These are phyloP conservation scores for Euwallacea fornicatus DNA, from an alignment of 1,140 invertebrate genomes.

Conservation along the genomic window DNA sequence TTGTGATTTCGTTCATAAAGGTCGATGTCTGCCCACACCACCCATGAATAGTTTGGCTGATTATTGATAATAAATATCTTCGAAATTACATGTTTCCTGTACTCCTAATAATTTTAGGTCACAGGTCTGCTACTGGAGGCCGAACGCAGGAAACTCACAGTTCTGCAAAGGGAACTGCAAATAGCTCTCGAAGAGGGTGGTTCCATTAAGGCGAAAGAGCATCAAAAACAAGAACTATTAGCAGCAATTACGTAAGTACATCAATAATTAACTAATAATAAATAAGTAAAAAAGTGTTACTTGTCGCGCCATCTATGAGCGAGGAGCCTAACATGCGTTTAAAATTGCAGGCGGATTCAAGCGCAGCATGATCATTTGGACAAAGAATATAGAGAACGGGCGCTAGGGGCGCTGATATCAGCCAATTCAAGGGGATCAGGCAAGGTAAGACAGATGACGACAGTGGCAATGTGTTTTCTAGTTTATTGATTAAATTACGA, in stretches of 20 bases:
- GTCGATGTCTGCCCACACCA: neutral
- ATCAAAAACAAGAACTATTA: constrained; percentile 68
- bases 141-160: constrained; percentile 65
- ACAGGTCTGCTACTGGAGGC: constrained; percentile 69
- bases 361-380: constrained; percentile 72
- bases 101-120: constrained; percentile 57
- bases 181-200: constrained; percentile 64
- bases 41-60: neutral
- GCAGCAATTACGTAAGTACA: constrained; percentile 68
- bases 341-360: constrained; percentile 67
- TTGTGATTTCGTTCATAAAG: neutral
- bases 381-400: constrained; percentile 69
- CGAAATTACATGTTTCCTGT: too few relatives aligned
- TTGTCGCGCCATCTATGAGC: constrained; percentile 22
- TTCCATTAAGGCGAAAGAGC: constrained; percentile 68
- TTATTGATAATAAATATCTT: too few relatives aligned
- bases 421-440: constrained; percentile 66
- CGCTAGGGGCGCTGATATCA: constrained; percentile 65
- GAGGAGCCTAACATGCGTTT: constrained; percentile 17
- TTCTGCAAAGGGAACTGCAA: constrained; percentile 67
- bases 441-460: constrained; percentile 59
- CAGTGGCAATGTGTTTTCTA: too few relatives aligned
- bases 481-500: too few relatives aligned
- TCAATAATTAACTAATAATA: neutral
- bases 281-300: neutral